Conservation (phyloP, 1,140 invertebrate species). For the Callitettix versicolor region DNA sequence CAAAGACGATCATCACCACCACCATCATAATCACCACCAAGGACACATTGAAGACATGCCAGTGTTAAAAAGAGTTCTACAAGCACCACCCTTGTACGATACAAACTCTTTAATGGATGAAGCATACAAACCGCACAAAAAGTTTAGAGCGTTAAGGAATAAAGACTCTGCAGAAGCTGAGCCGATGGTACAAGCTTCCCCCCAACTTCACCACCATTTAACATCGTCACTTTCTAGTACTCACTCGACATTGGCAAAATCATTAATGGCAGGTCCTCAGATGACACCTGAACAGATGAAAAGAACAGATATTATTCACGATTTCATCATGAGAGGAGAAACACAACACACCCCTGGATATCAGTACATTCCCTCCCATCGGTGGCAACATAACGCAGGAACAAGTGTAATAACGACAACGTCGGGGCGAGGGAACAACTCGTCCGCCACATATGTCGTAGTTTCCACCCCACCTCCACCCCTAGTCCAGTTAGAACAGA, state of each 20-base stretch:
- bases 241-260: conserved; percentile 76
- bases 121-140: conserved; percentile 89
- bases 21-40: conserved; percentile 20
- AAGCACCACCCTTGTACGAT: conserved; percentile 80
- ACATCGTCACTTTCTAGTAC: conserved; percentile 58
- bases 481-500: conserved; percentile 6
- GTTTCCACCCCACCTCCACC: conserved; percentile 22
- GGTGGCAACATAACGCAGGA: conserved; percentile 15
- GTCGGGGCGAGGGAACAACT: conserved; percentile 21
- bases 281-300: conserved; percentile 83
- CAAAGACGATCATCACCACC: conserved; percentile 47
- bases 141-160: conserved; percentile 72
- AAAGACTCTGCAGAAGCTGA: conserved; percentile 70
- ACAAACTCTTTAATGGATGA: conserved; percentile 86
- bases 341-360: conserved; percentile 27
- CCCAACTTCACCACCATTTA: conserved; percentile 39
- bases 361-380: conserved; percentile 16
- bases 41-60: conserved; percentile 81
- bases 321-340: conserved; percentile 72
- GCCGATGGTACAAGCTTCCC: conserved; percentile 34
- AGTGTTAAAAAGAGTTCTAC: conserved; percentile 78
- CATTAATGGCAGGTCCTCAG: conserved; percentile 75
- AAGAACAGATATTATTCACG: conserved; percentile 78
- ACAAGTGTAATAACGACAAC: conserved; percentile 28
- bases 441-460: conserved; percentile 26